These are phyloP conservation scores for Sula dactylatra DNA, from an alignment of 2,113 vertebrate species.

Conservation along the genomic window DNA sequence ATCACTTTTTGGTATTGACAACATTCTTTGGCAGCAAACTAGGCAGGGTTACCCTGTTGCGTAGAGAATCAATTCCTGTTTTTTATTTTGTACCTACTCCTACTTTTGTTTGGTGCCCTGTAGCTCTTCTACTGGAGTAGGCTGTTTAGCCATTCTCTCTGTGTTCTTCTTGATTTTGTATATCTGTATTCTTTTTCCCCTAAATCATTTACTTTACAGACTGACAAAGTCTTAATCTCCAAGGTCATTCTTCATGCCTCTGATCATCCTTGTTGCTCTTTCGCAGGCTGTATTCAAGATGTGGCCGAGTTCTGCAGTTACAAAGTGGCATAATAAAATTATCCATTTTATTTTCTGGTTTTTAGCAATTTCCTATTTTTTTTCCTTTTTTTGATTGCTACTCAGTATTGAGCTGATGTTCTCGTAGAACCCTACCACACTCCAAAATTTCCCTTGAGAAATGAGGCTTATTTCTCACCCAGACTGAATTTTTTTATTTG, in stretches of 20 bases:
- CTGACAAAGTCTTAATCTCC: not conserved
- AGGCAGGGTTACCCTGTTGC: not conserved
- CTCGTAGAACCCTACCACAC: not conserved
- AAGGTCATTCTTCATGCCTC: not conserved
- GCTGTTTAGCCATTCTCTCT: not conserved
- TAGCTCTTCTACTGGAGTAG: not conserved
- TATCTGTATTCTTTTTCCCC: not conserved
- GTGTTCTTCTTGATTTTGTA: not conserved
- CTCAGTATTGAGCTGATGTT: not conserved
- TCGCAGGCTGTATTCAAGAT: not conserved
- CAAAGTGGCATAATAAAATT: not conserved
- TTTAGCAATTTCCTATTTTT: not conserved
- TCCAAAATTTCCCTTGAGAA: not conserved
- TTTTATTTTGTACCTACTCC: not conserved
- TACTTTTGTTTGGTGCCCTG: not conserved
- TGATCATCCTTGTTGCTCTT: not conserved
- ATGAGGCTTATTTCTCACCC: not conserved
- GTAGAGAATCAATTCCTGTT: not conserved
- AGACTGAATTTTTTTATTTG: not conserved
- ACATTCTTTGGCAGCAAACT: not conserved
- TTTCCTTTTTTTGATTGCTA: not conserved
- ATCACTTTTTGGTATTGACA: rapidly evolving
- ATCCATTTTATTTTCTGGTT: not conserved
- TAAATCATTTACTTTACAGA: not conserved
- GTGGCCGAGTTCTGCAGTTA: not conserved